Evolutionary conservation across 2,888 invertebrate genomes (phyloP), one percentile per base, ranked within the genome.

Genomic region (Resseliella maxima): DNA sequence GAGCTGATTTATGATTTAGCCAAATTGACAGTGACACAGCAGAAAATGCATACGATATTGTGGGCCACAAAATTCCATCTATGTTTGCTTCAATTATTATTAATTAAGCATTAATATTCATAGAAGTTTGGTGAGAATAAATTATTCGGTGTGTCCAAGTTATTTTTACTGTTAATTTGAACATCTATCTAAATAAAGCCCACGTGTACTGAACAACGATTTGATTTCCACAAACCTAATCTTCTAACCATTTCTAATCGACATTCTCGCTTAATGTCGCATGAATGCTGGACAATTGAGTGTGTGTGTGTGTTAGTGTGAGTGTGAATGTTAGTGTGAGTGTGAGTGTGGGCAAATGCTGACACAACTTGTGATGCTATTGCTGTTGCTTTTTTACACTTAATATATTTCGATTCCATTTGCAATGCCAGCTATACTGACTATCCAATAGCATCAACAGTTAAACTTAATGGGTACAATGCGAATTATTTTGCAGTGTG

Each of bases 71-170:
- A 72, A 50, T 50, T 35, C 72, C 24, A 59, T 59, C 3, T 72
- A 83, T 83, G 38, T 83, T 38, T 38, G 8, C 83, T 83, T 83
- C 38, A 83, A 83, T 83, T 38, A 83, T 83, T 83, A 83, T 83
- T 83, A 83, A 83, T 83, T 83, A 38, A 83, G 21, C 83, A 83
- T 83, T 38, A 83, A 83, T 83, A 83, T 83, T 83, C 83, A 83
- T 83, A 24, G 83, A 38, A 38, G 38, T 72, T 59, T 27, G 72
- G 72, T 72, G 72, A 15, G 72, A 72, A 83, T 83, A 83, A 72
- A 35, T 72, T 35, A 64, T 64, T 64, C 64, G 31, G 24, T 72
- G n/a, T n/a, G 72, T 35, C 72, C 72, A 72, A 38, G 36, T 83
- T 83, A n/a, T 38, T 83, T 83, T 83, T 83, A 38, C 83, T 83